phyloP scores from a whole-genome alignment of 2,888 invertebrate species.

The Eulithis prunata region DNA sequence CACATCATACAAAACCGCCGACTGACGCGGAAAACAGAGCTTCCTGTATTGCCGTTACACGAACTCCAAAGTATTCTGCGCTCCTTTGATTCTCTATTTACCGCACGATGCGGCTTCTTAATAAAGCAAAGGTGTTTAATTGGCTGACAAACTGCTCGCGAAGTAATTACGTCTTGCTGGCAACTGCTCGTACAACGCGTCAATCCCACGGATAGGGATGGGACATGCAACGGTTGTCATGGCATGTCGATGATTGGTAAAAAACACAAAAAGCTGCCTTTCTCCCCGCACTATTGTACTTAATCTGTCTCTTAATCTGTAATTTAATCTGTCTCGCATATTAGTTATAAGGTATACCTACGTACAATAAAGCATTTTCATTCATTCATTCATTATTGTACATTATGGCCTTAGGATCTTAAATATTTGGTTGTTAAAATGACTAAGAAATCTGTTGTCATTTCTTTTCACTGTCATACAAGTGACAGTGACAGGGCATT shows the following conservation, averaged over 20 bases:
- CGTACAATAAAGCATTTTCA: too few relatives aligned
- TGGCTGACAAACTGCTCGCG: constrained; percentile 83
- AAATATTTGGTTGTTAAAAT: too few relatives aligned
- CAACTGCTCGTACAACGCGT: constrained; percentile 75
- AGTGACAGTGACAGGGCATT: too few relatives aligned
- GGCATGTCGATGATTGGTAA: constrained; percentile 18
- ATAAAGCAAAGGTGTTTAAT: constrained; percentile 85
- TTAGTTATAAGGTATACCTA: too few relatives aligned
- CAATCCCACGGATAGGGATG: constrained; percentile 68
- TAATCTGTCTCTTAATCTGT: too few relatives aligned
- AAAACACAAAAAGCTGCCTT: too few relatives aligned
- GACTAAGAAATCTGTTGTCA: too few relatives aligned
- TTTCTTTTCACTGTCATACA: too few relatives aligned
- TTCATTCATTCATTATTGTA: too few relatives aligned
- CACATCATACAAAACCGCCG: constrained; percentile 29
- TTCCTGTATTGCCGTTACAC: constrained; percentile 27
- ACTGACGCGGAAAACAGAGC: constrained; percentile 24
- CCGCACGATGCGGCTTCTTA: constrained; percentile 75
- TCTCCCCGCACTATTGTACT: too few relatives aligned
- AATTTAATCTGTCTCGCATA: too few relatives aligned
- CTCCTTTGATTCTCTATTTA: constrained; percentile 54
- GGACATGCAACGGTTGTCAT: constrained; percentile 26
- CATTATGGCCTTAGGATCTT: too few relatives aligned
- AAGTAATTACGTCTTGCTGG: constrained; percentile 81
- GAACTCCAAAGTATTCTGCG: constrained; percentile 29